Conservation (phyloP, 2,113 vertebrate genomes). For the Peromyscus californicus region DNA sequence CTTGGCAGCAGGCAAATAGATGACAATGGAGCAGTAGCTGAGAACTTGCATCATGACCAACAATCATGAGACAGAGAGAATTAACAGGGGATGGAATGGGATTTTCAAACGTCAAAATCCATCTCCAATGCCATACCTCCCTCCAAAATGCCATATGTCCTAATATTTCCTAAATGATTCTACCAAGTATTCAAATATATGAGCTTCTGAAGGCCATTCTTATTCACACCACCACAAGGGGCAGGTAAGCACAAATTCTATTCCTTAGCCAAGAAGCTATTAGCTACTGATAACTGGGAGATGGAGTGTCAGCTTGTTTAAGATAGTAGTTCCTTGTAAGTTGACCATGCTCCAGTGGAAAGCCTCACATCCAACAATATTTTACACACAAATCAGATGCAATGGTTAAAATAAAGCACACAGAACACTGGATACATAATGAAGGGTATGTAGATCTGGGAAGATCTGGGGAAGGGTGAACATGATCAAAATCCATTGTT, state of each 20-base stretch:
- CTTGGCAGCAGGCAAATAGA: background rate
- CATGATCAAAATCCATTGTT: background rate
- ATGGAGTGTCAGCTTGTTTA: background rate
- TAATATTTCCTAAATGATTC: background rate
- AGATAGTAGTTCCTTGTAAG: background rate
- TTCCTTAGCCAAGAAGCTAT: background rate
- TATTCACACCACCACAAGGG: background rate
- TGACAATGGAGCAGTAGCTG: background rate
- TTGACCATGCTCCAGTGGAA: background rate
- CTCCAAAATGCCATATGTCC: background rate
- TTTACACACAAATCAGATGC: background rate
- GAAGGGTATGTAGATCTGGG: background rate
- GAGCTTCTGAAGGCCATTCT: background rate
- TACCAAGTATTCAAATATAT: background rate
- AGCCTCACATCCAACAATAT: background rate
- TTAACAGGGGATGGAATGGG: background rate
- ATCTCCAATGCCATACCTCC: background rate
- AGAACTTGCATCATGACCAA: background rate
- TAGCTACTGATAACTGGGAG: background rate
- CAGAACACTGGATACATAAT: background rate
- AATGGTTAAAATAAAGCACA: background rate
- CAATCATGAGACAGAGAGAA: background rate
- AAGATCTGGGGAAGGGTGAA: background rate
- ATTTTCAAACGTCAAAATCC: background rate
- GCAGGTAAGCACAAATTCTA: background rate